Conservation (phyloP, 37 sponge, comb jelly and placozoan genomes). For the Crambe crambe region DNA sequence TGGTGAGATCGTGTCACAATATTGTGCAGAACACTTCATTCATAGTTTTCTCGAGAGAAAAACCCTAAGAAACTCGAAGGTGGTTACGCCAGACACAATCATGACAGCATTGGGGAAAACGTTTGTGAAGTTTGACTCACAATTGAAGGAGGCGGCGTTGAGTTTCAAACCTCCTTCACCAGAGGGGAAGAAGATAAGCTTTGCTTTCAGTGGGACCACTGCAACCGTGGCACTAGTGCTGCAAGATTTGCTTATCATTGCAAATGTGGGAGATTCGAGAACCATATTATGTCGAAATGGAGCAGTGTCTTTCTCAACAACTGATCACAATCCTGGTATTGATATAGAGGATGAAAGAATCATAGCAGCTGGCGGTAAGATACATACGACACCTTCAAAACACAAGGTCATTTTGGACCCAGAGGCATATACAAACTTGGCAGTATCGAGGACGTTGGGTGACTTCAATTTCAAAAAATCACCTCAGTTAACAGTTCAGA, state of each 20-base stretch:
- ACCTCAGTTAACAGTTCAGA: not conserved
- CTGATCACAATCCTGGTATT: slow-evolving; percentile 16
- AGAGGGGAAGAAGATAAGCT: not conserved
- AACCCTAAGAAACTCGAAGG: not conserved
- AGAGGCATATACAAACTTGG: not conserved
- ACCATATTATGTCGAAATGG: slow-evolving; percentile 10
- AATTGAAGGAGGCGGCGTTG: not conserved
- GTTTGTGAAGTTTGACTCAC: slow-evolving; percentile 14
- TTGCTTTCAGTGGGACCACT: slow-evolving; percentile 10
- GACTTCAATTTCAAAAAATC: slow-evolving; percentile 19
- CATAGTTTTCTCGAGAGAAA: not conserved
- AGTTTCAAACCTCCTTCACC: not conserved
- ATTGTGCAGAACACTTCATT: slow-evolving; percentile 13
- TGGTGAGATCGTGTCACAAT: slow-evolving; percentile 6
- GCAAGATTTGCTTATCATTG: not conserved
- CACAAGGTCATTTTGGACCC: slow-evolving; percentile 11
- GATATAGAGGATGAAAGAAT: slow-evolving; percentile 1
- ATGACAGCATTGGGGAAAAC: not conserved
- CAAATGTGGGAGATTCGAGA: slow-evolving; percentile 20
- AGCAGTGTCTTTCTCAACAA: not conserved
- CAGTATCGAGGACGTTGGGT: slow-evolving; percentile 16
- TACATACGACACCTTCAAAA: slow-evolving; percentile 22
- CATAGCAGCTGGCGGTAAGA: slow-evolving; percentile 15
- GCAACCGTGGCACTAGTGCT: slow-evolving; percentile 1
- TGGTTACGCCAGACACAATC: not conserved